A percentile compares a stretch with the other conserved stretches of the same genome.
These are phyloP conservation scores for Axis porcinus DNA, from an alignment of 2,113 vertebrate genomes.

Conservation along the genomic window DNA sequence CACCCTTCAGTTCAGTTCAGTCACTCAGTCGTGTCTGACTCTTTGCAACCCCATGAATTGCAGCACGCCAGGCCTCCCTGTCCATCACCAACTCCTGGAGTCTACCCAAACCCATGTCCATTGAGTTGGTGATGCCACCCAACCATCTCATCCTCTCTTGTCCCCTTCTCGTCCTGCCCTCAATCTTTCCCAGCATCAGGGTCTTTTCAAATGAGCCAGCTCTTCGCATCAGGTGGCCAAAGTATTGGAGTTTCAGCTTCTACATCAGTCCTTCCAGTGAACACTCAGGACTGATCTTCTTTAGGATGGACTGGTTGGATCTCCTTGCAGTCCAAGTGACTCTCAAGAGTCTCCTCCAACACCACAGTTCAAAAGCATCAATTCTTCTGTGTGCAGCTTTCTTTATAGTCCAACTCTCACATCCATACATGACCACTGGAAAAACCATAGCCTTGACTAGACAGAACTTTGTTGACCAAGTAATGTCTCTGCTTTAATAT, in stretches of 20 bases:
- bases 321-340: neutral
- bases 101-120: neutral
- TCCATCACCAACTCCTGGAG: neutral
- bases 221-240: neutral
- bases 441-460: neutral
- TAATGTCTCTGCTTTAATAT: neutral
- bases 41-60: rapidly evolving
- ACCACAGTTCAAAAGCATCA: neutral
- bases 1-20: neutral
- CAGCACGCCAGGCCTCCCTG: neutral
- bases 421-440: neutral
- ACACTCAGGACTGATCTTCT: neutral
- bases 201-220: neutral
- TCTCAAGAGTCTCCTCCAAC: neutral
- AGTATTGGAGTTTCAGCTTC: neutral
- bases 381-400: neutral
- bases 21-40: rapidly evolving
- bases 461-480: neutral
- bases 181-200: neutral
- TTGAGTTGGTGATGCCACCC: neutral
- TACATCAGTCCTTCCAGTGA: neutral
- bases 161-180: neutral
- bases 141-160: neutral
- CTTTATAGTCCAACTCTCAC: neutral
- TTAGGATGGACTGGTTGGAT: neutral